Conservation (phyloP, 30 jellyfish, hydroid and myxozoan species). For the Turritopsis dohrnii region DNA sequence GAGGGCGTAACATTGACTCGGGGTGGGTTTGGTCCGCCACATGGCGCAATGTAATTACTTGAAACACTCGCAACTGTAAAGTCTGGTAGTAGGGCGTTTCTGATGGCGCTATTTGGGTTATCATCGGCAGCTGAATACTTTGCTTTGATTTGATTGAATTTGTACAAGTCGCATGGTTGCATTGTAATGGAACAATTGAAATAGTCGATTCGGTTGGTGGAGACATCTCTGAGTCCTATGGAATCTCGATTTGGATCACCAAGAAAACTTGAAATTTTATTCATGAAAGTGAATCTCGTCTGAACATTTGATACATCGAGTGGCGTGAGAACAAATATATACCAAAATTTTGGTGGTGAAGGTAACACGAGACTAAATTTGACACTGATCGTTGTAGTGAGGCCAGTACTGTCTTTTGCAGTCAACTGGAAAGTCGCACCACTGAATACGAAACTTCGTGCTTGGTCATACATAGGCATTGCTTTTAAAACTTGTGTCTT, state of each 20-base stretch:
- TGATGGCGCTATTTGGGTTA: background rate
- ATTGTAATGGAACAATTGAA: slow-evolving; percentile 75
- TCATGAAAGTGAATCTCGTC: background rate
- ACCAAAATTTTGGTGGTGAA: background rate
- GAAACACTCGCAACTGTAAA: slow-evolving; percentile 1
- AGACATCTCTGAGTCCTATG: slow-evolving; percentile 13
- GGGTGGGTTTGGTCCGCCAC: slow-evolving; percentile 35
- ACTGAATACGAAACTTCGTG: background rate
- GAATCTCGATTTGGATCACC: slow-evolving; percentile 16
- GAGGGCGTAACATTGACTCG: slow-evolving; percentile 26
- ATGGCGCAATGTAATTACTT: background rate
- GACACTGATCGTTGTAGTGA: background rate
- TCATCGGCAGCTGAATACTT: background rate
- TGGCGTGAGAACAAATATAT: background rate
- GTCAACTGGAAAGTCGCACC: background rate
- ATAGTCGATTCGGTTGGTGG: slow-evolving; percentile 20
- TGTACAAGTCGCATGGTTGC: slow-evolving; percentile 68
- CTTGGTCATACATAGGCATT: background rate
- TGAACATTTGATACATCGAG: background rate
- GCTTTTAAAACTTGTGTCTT: background rate
- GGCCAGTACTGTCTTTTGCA: slow-evolving; percentile 14
- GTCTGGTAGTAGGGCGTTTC: slow-evolving; percentile 19
- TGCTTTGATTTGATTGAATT: background rate
- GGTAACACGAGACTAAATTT: background rate
- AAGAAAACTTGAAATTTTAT: slow-evolving; percentile 17